Percentiles rank a stretch among this genome's conserved stretches.
These are phyloP conservation scores for Petrolisthes cinctipes DNA, from an alignment of 2,888 invertebrate genomes.

Conservation along the genomic window DNA sequence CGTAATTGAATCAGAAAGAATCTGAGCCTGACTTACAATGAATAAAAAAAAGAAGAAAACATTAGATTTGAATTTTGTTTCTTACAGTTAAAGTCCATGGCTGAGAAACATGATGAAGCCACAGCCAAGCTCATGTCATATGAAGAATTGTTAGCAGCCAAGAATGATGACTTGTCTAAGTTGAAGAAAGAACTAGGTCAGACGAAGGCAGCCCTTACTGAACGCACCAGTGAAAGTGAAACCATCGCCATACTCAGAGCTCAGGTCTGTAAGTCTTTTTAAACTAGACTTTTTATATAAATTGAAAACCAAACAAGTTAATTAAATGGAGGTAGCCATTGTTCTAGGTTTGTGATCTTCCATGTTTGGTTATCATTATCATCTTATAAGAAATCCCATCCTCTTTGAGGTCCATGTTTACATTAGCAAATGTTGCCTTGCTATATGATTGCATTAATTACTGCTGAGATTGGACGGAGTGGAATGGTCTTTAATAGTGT, in stretches of 20 bases:
- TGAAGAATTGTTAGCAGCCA: conserved; percentile 62
- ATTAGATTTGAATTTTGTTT: not conserved
- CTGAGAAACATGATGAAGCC: conserved; percentile 64
- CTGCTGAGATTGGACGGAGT: no score
- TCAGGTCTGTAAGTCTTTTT: conserved; percentile 44
- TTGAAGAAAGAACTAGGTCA: conserved; percentile 64
- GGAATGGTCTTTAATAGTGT: no score
- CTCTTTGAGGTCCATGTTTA: no score
- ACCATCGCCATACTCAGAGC: conserved; percentile 64
- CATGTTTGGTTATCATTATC: no score
- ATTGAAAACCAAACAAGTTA: no score
- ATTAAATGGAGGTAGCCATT: no score
- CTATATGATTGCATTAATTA: no score
- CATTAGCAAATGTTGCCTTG: no score
- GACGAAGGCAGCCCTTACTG: conserved; percentile 58
- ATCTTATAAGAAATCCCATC: no score
- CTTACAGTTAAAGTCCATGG: conserved; percentile 60
- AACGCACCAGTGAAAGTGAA: conserved; percentile 61
- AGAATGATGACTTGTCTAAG: conserved; percentile 62
- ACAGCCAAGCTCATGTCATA: conserved; percentile 64
- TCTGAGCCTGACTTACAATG: not conserved
- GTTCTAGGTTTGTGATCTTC: no score
- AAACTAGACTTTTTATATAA: no score
- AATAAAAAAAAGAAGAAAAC: not conserved
- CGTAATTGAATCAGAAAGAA: not conserved